Conservation (phyloP, 2,888 invertebrate species). For the Luperina nickerlii region DNA sequence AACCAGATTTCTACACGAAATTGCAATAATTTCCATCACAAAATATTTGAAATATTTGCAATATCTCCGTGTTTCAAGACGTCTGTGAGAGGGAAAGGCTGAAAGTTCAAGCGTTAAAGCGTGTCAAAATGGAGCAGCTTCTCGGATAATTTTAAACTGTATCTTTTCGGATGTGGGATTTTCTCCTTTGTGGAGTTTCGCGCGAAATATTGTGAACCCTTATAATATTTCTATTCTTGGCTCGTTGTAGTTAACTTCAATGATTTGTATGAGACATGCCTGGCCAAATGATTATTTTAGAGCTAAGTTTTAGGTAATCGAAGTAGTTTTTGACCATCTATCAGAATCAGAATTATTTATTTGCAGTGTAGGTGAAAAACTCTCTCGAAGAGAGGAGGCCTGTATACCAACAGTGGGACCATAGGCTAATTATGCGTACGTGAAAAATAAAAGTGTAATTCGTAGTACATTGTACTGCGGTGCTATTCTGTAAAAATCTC, state of each 20-base stretch:
- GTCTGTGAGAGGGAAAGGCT: slow-evolving; percentile 15
- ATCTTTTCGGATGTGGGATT: slow-evolving; percentile 12
- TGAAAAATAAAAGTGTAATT: neutral
- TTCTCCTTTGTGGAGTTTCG: slow-evolving; percentile 3
- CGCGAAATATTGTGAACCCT: neutral
- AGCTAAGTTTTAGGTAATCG: neutral
- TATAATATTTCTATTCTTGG: neutral
- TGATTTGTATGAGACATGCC: neutral
- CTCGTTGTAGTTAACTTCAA: neutral
- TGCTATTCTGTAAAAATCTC: too few species aligned
- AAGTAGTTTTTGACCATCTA: neutral
- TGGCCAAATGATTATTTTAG: neutral
- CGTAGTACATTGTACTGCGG: neutral
- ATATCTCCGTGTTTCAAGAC: slow-evolving; percentile 25
- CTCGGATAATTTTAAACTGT: slow-evolving; percentile 32
- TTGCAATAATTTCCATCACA: slow-evolving; percentile 1
- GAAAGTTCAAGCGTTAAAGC: slow-evolving; percentile 34
- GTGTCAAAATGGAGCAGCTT: slow-evolving; percentile 33
- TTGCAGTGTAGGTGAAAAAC: neutral
- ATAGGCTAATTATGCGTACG: neutral
- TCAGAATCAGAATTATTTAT: neutral
- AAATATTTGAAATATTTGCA: slow-evolving; percentile 38
- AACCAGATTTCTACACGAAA: slow-evolving; percentile 4
- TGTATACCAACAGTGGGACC: neutral
- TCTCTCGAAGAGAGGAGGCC: neutral